Conservation (phyloP, 2,888 invertebrate genomes). For the Cheilosia vulpina region DNA sequence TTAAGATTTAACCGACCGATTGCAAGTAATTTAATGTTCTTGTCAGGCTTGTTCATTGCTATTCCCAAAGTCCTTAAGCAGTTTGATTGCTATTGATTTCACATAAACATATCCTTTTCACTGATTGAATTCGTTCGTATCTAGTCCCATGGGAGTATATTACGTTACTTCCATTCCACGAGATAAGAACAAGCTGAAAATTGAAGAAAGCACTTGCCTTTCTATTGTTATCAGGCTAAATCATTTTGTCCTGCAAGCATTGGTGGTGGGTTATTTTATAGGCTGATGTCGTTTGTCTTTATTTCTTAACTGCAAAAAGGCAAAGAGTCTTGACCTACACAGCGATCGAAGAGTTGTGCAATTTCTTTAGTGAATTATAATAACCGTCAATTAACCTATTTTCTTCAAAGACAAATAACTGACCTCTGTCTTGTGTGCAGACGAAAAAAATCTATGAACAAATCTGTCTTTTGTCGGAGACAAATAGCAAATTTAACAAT, state of each 20-base stretch:
- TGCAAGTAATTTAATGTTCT: slow-evolving; percentile 35
- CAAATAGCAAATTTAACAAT: neutral
- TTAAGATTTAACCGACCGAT: slow-evolving; percentile 22
- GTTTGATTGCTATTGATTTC: slow-evolving; percentile 50
- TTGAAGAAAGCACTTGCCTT: neutral
- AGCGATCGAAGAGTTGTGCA: slow-evolving; percentile 7
- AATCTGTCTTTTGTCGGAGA: neutral
- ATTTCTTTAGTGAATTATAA: slow-evolving; percentile 24
- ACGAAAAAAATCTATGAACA: neutral
- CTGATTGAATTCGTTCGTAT: slow-evolving; percentile 48
- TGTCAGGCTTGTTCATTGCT: slow-evolving; percentile 31
- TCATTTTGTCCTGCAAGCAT: neutral
- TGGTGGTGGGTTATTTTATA: neutral
- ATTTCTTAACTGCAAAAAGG: neutral
- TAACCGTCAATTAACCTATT: slow-evolving; percentile 33
- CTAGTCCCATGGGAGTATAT: slow-evolving; percentile 1
- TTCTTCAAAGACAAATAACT: neutral
- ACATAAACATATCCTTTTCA: slow-evolving; percentile 42
- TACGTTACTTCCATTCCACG: neutral
- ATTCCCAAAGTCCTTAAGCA: slow-evolving; percentile 12
- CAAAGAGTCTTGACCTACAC: slow-evolving; percentile 16
- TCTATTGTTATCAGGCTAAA: slow-evolving; percentile 23
- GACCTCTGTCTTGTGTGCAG: neutral
- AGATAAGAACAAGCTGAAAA: neutral
- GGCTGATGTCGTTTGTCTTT: neutral